Percentiles rank a stretch among this genome's conserved stretches.
Conservation (phyloP, 2,113 vertebrate genomes). For the Rhizomys pruinosus region DNA sequence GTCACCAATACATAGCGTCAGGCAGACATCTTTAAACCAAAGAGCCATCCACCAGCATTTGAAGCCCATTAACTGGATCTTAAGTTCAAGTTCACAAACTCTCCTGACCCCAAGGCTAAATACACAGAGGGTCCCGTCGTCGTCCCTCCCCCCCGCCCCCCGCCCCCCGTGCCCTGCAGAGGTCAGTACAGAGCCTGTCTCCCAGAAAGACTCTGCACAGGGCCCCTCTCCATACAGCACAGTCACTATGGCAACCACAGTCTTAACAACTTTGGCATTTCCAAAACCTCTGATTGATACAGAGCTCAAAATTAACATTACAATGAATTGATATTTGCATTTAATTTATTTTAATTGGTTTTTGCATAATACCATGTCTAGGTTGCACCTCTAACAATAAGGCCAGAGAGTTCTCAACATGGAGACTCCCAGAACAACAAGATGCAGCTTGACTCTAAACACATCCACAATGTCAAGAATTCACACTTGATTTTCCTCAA, state of each 20-base stretch:
- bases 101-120: not conserved
- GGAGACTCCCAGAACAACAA: not conserved
- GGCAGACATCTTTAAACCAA: too few species aligned
- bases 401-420: not conserved
- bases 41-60: too few species aligned
- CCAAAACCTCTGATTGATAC: conserved; percentile 67
- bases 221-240: rapidly evolving
- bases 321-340: conserved; percentile 66
- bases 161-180: not conserved
- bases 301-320: conserved; percentile 64
- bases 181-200: not conserved
- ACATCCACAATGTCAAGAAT: not conserved
- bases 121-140: too few species aligned
- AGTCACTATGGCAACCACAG: conserved; percentile 54
- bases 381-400: conserved; percentile 41
- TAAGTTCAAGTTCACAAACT: not conserved
- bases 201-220: not conserved
- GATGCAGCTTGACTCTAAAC: not conserved
- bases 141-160: too few species aligned
- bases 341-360: conserved; percentile 76
- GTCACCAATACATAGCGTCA: not conserved
- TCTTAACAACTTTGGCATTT: conserved; percentile 71
- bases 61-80: not conserved
- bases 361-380: conserved; percentile 52
- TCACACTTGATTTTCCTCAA: not conserved